Evolutionary conservation across 2,888 invertebrate genomes (phyloP), one percentile per base, ranked within the genome.

Genomic region (Cephalotes varians): DNA sequence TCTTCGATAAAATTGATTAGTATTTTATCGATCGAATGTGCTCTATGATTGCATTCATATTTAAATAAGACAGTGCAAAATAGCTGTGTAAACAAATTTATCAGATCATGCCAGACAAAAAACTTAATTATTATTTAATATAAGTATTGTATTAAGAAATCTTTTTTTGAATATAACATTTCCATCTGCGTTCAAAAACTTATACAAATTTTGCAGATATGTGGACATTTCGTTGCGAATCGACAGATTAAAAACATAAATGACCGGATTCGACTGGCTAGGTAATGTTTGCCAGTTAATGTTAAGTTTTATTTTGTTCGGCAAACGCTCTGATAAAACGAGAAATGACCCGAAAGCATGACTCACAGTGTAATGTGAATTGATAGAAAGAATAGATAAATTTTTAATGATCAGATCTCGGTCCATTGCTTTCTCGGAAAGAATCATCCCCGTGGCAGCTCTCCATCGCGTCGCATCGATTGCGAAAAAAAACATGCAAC

Each of bases 351-450:
- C 25, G n/a, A 47, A 34, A 69, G 65, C 51, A 67, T 34, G 28
- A 49, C 47, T 71, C 40, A n/a, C 21, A 9, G 47, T 40, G 72
- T 72, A 62, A 73, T 67, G 64, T 31, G 62, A 56, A 56, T 83
- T 83, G 79, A 88, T 83, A 51, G 69, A 64, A 25, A 56, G 80
- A 67, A 86, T 72, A 85, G 84, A 90, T 86, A 88, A 91, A 84
- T 89, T 89, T 72, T 60, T 72, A 31, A 74, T 64, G 73, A 86
- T 83, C 60, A 65, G 49, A 18, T 40, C 62, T 37, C 1, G 15
- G 37, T 58, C 40, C 67, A 62, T 81, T 40, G 47, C 10, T 47
- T 31, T 31, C 10, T 25, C 21, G 51, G 67, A 58, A 58, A 54
- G 44, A 65, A 64, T 67, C 58, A 62, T 54, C 44, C 9, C 25